These are phyloP conservation scores for Leptothorax acervorum DNA, from an alignment of 2,888 invertebrate species.

Conservation along the genomic window DNA sequence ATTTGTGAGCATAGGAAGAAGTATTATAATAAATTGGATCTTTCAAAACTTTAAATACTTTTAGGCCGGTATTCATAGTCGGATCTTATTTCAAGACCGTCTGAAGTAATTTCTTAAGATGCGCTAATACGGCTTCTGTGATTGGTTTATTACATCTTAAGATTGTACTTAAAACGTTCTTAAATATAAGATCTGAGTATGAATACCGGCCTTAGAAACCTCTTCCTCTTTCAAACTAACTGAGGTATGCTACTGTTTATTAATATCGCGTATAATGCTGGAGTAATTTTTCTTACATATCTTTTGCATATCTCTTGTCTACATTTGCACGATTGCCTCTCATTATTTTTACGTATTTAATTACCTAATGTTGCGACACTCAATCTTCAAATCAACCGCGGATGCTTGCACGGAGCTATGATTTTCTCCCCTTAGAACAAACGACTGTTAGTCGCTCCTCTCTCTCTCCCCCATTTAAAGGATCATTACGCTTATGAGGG, in stretches of 20 bases:
- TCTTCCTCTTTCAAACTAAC: background rate
- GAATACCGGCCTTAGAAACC: background rate
- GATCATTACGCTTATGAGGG: constrained; percentile 19
- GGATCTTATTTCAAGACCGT: too few relatives aligned
- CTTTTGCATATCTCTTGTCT: background rate
- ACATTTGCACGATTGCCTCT: background rate
- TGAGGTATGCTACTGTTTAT: background rate
- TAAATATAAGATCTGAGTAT: too few relatives aligned
- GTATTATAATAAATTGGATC: background rate
- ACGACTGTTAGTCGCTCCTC: background rate
- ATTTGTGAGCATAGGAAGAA: background rate
- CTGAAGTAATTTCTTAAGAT: too few relatives aligned
- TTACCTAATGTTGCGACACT: background rate
- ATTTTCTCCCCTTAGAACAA: background rate
- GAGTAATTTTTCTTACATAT: background rate
- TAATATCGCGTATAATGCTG: background rate
- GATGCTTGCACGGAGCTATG: background rate
- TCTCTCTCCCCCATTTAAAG: background rate
- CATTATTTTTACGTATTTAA: background rate
- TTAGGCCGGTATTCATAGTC: too few relatives aligned
- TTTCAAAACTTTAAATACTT: background rate
- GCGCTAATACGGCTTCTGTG: too few relatives aligned
- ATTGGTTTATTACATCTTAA: too few relatives aligned
- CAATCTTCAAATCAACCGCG: background rate
- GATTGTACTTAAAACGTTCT: too few relatives aligned